Conservation (phyloP, 1,140 invertebrate species). For the Formica exsecta region DNA sequence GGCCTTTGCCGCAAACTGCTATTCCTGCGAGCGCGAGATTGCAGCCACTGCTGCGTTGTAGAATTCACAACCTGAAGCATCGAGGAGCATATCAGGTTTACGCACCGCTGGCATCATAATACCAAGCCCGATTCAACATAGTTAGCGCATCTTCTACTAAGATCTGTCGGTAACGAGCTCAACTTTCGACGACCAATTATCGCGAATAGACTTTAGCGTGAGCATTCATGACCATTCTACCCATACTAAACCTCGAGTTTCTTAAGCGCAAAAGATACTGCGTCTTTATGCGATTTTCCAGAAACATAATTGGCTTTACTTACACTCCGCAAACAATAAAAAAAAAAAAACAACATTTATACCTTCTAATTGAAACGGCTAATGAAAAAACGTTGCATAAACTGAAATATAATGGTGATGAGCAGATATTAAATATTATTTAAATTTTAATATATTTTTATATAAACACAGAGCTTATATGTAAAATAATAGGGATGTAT, state of each 20-base stretch:
- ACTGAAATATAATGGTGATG: not conserved
- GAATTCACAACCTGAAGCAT: conserved; percentile 55
- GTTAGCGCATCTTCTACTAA: conserved; percentile 54
- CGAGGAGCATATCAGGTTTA: conserved; percentile 52
- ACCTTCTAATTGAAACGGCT: not conserved
- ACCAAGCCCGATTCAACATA: conserved; percentile 48
- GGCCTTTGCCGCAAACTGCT: conserved; percentile 64
- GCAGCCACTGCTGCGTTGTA: conserved; percentile 61
- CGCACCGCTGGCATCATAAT: conserved; percentile 55
- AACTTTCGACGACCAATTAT: conserved; percentile 57
- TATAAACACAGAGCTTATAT: not conserved
- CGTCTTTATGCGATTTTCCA: not conserved
- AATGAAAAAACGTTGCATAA: not conserved
- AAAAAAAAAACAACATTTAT: not conserved
- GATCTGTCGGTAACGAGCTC: conserved; percentile 53
- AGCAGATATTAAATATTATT: not conserved
- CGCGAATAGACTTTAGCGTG: conserved; percentile 36
- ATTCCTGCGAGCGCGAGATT: conserved; percentile 73
- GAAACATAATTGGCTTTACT: not conserved
- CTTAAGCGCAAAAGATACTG: not conserved
- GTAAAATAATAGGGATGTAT: not conserved
- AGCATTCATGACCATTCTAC: conserved; percentile 27
- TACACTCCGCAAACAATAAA: not conserved
- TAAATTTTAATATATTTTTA: not conserved
- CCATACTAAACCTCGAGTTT: not conserved